Base-by-base conservation (phyloP, 2,888 invertebrate genomes). In the Lasiommata megera region DNA sequence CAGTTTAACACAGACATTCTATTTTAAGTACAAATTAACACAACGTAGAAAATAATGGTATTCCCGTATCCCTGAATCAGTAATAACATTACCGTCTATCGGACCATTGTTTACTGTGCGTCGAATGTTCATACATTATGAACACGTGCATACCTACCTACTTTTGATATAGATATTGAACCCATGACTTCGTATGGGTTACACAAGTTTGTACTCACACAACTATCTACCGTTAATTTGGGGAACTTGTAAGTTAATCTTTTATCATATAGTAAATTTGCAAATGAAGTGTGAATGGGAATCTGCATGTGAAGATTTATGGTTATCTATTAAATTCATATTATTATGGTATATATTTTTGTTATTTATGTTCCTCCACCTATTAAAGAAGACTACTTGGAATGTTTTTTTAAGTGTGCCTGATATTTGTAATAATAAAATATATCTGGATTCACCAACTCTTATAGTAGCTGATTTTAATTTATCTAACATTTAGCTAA, bases 11-110 rank as follows among this genome's bases (percentile, higher is more conserved):
- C 56, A 58, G 29, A 58, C 44, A 50, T 40, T 50, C 18, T 36
- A 31, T 58, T 61, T 58, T 36, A 18, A 46, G 46, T 38, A 50
- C 36, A 56, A 56, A 62, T 59, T 62, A 59, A 56, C 59, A 38
- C 46, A 40, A 44, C 56, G 48, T 29, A 50, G 52, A 52, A 62
- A 52, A 64, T 56, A 60, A 58, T 56, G 44, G 51, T 43, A 23
- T 54, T 58, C 53, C 48, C 48, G 41, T 61, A 59, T 61, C 40
- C 31, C 29, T 29, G 36, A 54, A 59, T 58, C 51, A 41, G 59
- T 58, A 59, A 60, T 56, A 57, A 51, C 28, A 43, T 56, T 46
- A 60, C 52, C 28, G 28, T 38, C 8, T 17, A 51, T 59, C 16
- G 29, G 16, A 48, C 43, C 41, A 17, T 46, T 55, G 47, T 55